A percentile compares a stretch with the other conserved stretches of the same genome.
Evolutionary conservation across 2,113 vertebrate species (phyloP).

Genomic region (Callionymus lyra): DNA sequence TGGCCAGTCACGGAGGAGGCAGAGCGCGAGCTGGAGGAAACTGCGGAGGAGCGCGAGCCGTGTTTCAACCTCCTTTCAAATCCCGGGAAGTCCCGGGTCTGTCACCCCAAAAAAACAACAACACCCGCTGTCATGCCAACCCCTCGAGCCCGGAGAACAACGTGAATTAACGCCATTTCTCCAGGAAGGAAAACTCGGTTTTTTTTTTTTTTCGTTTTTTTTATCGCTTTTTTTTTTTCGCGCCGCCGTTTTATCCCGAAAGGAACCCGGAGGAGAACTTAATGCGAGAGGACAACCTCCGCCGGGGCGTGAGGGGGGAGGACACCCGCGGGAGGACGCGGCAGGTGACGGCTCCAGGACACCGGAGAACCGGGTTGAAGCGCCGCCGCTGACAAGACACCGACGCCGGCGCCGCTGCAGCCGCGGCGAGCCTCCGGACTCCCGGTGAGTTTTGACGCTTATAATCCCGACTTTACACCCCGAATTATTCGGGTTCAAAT

Average conservation of each 20-base stretch:
- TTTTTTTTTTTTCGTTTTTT: no score
- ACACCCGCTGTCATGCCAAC: constrained; percentile 34
- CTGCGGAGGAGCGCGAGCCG: constrained; percentile 63
- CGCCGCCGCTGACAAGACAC: constrained; percentile 21
- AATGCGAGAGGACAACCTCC: constrained; percentile 54
- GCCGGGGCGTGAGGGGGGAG: background rate
- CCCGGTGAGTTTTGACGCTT: no score
- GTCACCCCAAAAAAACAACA: constrained; percentile 30
- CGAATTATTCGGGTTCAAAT: no score
- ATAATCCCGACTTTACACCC: no score
- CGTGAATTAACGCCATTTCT: constrained; percentile 20
- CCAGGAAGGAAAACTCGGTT: no score
- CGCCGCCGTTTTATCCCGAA: constrained; percentile 1
- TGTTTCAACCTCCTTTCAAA: constrained; percentile 51
- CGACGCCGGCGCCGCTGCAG: constrained; percentile 10
- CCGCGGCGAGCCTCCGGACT: no score
- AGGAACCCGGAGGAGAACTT: constrained; percentile 48
- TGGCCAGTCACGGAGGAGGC: constrained; percentile 44
- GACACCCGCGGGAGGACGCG: constrained; percentile 60
- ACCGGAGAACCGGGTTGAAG: constrained; percentile 47
- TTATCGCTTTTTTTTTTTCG: background rate
- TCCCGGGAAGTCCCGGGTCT: constrained; percentile 52
- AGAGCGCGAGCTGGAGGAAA: constrained; percentile 59
- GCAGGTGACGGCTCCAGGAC: constrained; percentile 67
- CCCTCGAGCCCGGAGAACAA: constrained; percentile 16